These are phyloP conservation scores for Periplaneta americana DNA, from an alignment of 1,140 invertebrate genomes.

Conservation along the genomic window DNA sequence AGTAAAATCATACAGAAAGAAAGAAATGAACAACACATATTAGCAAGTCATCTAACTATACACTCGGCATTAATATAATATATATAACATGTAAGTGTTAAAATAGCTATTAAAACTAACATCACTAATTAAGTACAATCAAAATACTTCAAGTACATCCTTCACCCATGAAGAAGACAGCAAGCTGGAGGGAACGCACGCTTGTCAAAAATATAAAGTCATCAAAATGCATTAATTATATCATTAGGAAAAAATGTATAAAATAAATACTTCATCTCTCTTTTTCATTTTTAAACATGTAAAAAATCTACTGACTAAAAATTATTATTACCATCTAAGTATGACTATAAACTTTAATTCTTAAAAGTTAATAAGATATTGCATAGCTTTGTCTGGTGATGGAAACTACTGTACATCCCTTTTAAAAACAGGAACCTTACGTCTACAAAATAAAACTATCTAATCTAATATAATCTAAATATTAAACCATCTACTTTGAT, in stretches of 20 bases:
- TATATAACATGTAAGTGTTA: neutral
- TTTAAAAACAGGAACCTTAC: neutral
- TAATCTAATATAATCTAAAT: neutral
- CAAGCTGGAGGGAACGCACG: constrained; percentile 5
- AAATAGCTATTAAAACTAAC: neutral
- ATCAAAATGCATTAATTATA: constrained; percentile 12
- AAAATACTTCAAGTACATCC: neutral
- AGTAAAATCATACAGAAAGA: constrained; percentile 8
- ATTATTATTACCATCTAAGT: neutral
- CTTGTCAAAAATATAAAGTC: neutral
- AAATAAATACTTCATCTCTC: constrained; percentile 7
- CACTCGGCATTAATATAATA: neutral
- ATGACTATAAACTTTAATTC: neutral
- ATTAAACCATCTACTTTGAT: neutral
- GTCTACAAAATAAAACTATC: neutral
- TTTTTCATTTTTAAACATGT: neutral
- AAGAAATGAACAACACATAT: too few relatives aligned
- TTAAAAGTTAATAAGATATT: neutral
- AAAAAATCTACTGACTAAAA: neutral
- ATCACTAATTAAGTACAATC: constrained; percentile 2
- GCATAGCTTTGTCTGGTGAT: neutral
- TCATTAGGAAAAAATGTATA: constrained; percentile 3
- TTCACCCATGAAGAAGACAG: constrained; percentile 11
- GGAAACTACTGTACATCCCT: neutral
- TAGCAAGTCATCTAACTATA: neutral